Base-by-base conservation (phyloP, 2,113 vertebrate genomes). In the Bagarius yarrelli region DNA sequence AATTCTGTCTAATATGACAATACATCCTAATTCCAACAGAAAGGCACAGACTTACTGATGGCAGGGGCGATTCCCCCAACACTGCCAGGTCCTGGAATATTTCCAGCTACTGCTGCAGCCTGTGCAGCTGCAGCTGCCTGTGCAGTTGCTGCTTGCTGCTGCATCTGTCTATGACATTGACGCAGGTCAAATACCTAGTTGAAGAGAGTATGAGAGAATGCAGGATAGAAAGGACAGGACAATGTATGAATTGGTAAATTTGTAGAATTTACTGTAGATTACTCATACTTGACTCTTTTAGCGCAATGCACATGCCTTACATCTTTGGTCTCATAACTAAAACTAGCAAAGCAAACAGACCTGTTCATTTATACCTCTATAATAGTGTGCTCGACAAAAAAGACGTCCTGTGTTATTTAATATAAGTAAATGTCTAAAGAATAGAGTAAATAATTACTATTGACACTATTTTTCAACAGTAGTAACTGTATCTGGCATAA, bases 101-200 rank as follows among this genome's bases (percentile, higher is more conserved):
- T 89, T 55, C 93, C 92, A 0, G 89, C 92, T 4, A 93, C 90
- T 0, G 90, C 91, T 0, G 91, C 92, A 0, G 91, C 91, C 76
- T 92, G 90, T 0, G 93, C 90, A 2, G 88, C 89, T 1, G 87
- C 87, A 16, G 90, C 90, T 6, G 89, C 88, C 81, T 92, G 91
- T 8, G 93, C 93, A 0, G 92, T 92, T 36, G 90, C 93, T 0
- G 93, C 94, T 80, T 95, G 94, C 82, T 93, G 93, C 90, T 95
- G 94, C 94, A 94, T 94, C 87, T 95, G 94, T 16, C 94, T 90
- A 87, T 95, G 94, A 64, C 94, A 95, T 87, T 94, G 94, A 0
- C 94, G 88, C 66, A 96, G 87, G 85, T 96, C 94, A 63, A 94
- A 95, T 36, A 94, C 94, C 90, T 93, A 74, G 0, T 36, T 18